Base-by-base conservation (phyloP, 2,888 invertebrate genomes). In the Drosophila tripunctata region DNA sequence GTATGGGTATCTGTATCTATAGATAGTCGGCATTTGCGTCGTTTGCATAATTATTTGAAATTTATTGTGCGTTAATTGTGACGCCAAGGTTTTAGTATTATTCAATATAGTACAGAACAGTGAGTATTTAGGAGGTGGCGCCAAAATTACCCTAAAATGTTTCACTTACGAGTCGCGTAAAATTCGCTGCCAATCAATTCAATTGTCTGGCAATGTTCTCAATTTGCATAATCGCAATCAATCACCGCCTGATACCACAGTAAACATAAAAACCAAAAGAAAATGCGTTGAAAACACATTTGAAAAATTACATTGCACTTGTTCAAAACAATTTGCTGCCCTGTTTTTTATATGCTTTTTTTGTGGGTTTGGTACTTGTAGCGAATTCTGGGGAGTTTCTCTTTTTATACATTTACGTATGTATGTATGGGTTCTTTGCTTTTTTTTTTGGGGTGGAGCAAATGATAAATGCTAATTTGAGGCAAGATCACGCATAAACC, bases 401-500 rank as follows among this genome's bases (percentile, higher is more conserved):
- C 44, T 70, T 45, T 54, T 36, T 40, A 40, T 58, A 27, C 27
- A 27, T 10, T 10, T 8, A 27, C 27, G 27, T 27, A 21, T 4
- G 27, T 27, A 31, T 14, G 8, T n/a, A n/a, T n/a, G n/a, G n/a
- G n/a, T n/a, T n/a, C n/a, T n/a, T n/a, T n/a, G 24, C 15, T 36
- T 19, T 3, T 15, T 57, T 54, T 38, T 45, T 10, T 35, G 6
- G 44, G 31, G 19, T 31, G 43, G 44, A 50, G 47, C 38, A 33
- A 36, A 82, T 89, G 88, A 89, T 88, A 85, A 88, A 89, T 87
- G 81, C 87, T 88, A 88, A 88, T 88, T 87, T 76, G 78, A 87
- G 81, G 85, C 87, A 78, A 85, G 89, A 88, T 89, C 88, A 88
- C 87, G 88, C 87, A 88, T 81, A 81, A 81, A 88, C 79, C 87